phyloP scores from a whole-genome alignment of 2,113 vertebrate genomes.

The Prinia subflava region DNA sequence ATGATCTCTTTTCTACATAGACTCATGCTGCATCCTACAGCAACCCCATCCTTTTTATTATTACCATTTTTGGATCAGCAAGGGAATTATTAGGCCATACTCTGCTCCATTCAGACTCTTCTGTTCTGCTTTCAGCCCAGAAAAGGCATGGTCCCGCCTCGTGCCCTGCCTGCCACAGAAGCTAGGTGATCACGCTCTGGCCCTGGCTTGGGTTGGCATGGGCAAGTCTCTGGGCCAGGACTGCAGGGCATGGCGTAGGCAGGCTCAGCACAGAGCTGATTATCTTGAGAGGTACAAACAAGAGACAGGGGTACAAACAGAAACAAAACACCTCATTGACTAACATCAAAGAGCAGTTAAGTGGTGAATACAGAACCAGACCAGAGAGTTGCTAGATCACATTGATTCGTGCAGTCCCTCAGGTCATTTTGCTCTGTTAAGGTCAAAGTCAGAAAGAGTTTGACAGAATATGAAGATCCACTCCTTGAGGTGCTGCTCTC shows the following conservation, averaged over 20 bases:
- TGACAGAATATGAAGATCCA: background rate
- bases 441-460: background rate
- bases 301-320: background rate
- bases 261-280: background rate
- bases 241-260: background rate
- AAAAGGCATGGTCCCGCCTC: rapidly evolving
- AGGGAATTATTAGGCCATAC: background rate
- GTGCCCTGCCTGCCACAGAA: rapidly evolving
- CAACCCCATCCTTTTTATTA: background rate
- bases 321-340: background rate
- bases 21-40: background rate
- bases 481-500: background rate
- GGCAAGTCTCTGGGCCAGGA: background rate
- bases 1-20: background rate
- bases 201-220: background rate
- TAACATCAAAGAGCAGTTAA: background rate
- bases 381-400: background rate
- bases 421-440: background rate
- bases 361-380: background rate
- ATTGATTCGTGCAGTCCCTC: background rate
- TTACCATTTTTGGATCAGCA: background rate
- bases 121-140: background rate
- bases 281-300: background rate
- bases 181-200: no score
- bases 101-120: background rate